Conservation (phyloP, 2,113 vertebrate species). For the Campylorhamphus procurvoides region DNA sequence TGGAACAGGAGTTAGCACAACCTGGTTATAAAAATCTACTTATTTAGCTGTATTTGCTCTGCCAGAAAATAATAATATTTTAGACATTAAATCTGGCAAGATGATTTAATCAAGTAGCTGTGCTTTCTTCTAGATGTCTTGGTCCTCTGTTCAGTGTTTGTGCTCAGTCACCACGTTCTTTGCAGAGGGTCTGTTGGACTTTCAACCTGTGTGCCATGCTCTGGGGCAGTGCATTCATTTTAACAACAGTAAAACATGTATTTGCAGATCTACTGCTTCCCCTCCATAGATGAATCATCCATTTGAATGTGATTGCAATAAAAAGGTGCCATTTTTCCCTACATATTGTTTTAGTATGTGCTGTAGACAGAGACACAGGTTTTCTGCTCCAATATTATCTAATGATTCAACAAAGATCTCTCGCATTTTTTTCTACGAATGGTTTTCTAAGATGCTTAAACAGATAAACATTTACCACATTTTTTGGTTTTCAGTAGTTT, state of each 20-base stretch:
- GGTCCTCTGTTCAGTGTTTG: not conserved
- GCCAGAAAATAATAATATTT: not conserved
- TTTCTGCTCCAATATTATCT: not conserved
- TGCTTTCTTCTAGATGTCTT: not conserved
- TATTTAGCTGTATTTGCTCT: not conserved
- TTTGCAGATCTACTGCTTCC: not conserved
- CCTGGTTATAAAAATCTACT: not conserved
- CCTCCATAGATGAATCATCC: not conserved
- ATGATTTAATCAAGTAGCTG: not conserved
- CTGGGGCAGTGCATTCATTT: not conserved
- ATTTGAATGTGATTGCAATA: not conserved
- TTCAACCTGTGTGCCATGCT: not conserved
- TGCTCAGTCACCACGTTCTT: not conserved
- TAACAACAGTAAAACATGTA: not conserved
- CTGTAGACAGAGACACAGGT: not conserved
- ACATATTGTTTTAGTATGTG: not conserved
- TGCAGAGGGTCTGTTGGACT: not conserved
- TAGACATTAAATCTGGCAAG: not conserved
- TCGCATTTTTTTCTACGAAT: not conserved
- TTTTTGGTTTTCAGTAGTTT: not conserved
- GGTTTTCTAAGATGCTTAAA: not conserved
- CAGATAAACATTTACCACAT: not conserved
- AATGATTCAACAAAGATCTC: not conserved
- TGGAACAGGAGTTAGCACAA: not conserved
- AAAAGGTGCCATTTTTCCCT: not conserved